Base-by-base conservation (phyloP, 35 echinoderm and acorn worm genomes). In the Acanthaster planci region DNA sequence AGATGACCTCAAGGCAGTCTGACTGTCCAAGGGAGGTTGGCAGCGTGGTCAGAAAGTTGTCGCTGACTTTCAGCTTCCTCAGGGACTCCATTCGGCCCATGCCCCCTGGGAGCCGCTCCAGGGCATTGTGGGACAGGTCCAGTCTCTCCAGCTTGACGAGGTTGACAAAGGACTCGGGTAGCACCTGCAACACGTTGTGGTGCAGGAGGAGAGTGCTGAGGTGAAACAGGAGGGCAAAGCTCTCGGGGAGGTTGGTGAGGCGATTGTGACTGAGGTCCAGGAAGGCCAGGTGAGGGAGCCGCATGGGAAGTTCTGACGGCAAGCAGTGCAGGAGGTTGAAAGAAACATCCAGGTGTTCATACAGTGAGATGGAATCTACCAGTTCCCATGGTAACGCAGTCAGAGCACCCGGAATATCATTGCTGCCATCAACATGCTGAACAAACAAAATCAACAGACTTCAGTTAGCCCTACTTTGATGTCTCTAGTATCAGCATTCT, bases 311-410 rank as follows among this genome's bases (percentile, higher is more conserved):
- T 37, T 93, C 92, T 1, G 81, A 67, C 39, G 92, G 92, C 9
- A 93, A 85, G 39, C 40, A 27, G 0, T 81, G 79, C 16, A 93
- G 53, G 55, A 51, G 75, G 29, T 93, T 93, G 77, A 93, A 93
- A n/a, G 86, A 89, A 15, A 37, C 86, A 50, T 93, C 92, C 22
- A 93, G 51, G 29, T 79, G 80, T 76, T 93, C 92, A 86, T 84
- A 93, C 17, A 93, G 55, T 22, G 92, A 93, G 34, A 93, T 89
- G 39, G 92, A 93, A 54, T 93, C 92, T 16, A 93, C 92, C 18
- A 93, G 77, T 68, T 80, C 76, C 92, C 92, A 93, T 17, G 92
- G 92, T 35, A 93, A 76, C 57, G 88, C 92, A 26, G 75, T 93
- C 57, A 93, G 60, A 16, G 87, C 80, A 32, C 92, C 92, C 36